phyloP scores from a whole-genome alignment of 2,888 invertebrate species.

The Platycnemis pennipes region DNA sequence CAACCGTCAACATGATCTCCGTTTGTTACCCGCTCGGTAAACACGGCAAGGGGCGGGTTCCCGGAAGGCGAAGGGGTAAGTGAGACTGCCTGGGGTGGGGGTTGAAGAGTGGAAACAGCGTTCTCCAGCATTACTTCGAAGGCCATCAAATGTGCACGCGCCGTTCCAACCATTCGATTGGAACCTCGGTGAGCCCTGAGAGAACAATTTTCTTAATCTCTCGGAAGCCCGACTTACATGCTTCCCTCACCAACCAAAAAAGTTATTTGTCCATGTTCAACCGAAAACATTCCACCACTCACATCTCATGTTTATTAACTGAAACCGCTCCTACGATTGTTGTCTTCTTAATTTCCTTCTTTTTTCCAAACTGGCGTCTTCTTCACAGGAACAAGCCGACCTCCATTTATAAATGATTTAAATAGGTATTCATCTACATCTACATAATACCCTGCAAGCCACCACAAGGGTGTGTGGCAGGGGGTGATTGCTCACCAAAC shows the following conservation, averaged over 20 bases:
- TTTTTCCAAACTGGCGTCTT: neutral
- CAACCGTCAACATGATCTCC: slow-evolving; percentile 47
- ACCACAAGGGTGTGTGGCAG: too few relatives aligned
- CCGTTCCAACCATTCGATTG: neutral
- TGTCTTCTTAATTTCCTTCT: neutral
- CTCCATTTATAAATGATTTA: too few relatives aligned
- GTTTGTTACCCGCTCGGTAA: slow-evolving; percentile 20
- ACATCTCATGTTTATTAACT: neutral
- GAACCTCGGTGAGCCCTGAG: neutral
- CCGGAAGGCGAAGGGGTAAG: neutral
- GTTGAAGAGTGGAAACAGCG: neutral
- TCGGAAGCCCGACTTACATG: neutral
- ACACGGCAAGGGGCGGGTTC: neutral
- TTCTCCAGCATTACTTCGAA: neutral
- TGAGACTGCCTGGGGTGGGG: too few relatives aligned
- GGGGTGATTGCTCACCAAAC: too few relatives aligned
- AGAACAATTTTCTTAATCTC: slow-evolving; percentile 1
- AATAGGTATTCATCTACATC: too few relatives aligned
- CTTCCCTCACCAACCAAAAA: neutral
- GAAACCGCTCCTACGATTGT: neutral
- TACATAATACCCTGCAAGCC: too few relatives aligned
- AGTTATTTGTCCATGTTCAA: neutral
- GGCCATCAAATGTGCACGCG: neutral
- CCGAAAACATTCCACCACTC: too few relatives aligned
- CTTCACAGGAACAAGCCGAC: too few relatives aligned